phyloP scores from a whole-genome alignment of 2,797 vertebrate species.

The Potorous gilbertii region DNA sequence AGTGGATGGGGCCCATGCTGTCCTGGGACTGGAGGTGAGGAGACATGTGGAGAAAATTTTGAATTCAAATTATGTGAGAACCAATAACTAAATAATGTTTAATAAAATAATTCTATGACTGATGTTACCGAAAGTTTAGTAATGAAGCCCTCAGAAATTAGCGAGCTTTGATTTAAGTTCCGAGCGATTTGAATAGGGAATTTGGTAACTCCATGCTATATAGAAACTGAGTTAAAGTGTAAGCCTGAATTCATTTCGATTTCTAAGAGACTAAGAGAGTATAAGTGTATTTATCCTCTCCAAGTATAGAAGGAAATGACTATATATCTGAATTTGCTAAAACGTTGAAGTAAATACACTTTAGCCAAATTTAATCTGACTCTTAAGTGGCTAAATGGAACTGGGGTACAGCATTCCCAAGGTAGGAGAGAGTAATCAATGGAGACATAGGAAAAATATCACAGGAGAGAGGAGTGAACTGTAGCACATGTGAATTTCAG shows the following conservation, averaged over 20 bases:
- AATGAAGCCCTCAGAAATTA: background rate
- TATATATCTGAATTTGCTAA: background rate
- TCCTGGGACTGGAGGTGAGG: too few species aligned
- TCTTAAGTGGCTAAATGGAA: background rate
- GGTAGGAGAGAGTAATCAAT: background rate
- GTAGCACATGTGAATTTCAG: background rate
- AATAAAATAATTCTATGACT: background rate
- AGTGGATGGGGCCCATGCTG: too few species aligned
- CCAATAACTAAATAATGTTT: too few species aligned
- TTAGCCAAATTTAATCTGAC: background rate
- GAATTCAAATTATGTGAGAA: too few species aligned
- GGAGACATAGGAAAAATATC: background rate
- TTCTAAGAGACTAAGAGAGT: background rate
- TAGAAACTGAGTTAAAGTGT: background rate
- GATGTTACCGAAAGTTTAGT: background rate
- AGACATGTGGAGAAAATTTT: too few species aligned
- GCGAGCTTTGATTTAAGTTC: background rate
- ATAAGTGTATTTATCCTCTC: background rate
- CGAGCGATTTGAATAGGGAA: background rate
- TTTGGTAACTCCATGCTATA: background rate
- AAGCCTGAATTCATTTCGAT: too few species aligned
- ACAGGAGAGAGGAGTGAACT: background rate
- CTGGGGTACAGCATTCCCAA: background rate
- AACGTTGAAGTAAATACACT: background rate
- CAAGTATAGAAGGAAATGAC: background rate